These are phyloP conservation scores for Itoplectis maculator DNA, from an alignment of 2,888 invertebrate genomes.

Conservation along the genomic window DNA sequence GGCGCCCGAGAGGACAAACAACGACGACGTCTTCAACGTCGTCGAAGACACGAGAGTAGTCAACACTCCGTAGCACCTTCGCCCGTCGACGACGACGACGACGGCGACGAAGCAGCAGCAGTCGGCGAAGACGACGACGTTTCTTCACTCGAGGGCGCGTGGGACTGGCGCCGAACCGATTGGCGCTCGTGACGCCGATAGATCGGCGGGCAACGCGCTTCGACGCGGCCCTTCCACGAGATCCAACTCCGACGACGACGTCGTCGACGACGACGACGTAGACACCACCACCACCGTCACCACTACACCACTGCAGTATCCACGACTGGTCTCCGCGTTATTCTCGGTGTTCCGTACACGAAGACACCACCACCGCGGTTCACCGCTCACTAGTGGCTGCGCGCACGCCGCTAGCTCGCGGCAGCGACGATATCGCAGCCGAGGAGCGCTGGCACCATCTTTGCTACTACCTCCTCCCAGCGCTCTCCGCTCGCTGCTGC, in stretches of 20 bases:
- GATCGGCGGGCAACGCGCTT: constrained; percentile 71
- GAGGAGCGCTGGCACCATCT: constrained; percentile 81
- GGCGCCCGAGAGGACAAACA: constrained; percentile 40
- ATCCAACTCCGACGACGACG: constrained; percentile 47
- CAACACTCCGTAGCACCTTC: constrained; percentile 24
- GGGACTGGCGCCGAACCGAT: constrained; percentile 66
- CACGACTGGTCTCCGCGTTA: constrained; percentile 13
- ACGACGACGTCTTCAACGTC: constrained; percentile 21
- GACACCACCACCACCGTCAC: not conserved
- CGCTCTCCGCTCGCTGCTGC: no score
- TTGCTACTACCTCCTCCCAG: constrained; percentile 71
- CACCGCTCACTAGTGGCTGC: constrained; percentile 79
- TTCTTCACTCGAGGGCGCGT: constrained; percentile 56
- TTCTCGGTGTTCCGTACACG: constrained; percentile 38
- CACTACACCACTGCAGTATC: constrained; percentile 14
- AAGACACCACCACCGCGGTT: constrained; percentile 70
- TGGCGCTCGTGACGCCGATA: constrained; percentile 72
- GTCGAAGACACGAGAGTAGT: constrained; percentile 15
- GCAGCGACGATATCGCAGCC: constrained; percentile 80
- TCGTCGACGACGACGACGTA: not conserved
- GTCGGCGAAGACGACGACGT: constrained; percentile 57
- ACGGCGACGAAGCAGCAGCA: constrained; percentile 27
- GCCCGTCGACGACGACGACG: constrained; percentile 47
- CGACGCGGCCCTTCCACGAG: constrained; percentile 69
- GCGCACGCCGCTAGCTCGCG: constrained; percentile 82